A percentile compares a stretch with the other conserved stretches of the same genome.
Evolutionary conservation across 2,113 vertebrate species (phyloP).

Genomic region (Psilopsiagon aurifrons): DNA sequence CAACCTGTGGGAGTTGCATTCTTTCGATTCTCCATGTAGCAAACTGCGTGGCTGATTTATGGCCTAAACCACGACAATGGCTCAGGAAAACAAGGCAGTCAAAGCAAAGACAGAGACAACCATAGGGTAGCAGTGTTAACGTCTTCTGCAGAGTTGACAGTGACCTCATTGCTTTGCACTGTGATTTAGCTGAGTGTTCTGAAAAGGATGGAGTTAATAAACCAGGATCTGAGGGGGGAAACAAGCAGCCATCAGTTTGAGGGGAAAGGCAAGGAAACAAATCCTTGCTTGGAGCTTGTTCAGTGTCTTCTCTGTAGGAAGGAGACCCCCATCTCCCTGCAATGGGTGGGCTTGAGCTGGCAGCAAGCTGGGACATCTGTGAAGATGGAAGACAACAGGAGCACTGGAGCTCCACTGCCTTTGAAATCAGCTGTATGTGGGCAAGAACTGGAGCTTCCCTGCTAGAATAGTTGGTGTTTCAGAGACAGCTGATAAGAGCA

Average conservation of each 20-base stretch:
- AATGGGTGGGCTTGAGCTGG: neutral
- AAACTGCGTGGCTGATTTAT: too few species aligned
- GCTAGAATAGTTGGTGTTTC: neutral
- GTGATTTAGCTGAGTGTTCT: neutral
- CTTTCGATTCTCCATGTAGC: too few species aligned
- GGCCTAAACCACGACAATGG: neutral
- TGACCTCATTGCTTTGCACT: neutral
- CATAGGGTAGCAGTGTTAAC: neutral
- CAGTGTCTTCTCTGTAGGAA: neutral
- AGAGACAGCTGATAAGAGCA: neutral
- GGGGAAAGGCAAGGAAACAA: neutral
- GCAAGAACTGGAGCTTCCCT: neutral
- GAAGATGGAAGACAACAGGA: neutral
- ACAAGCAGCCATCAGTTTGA: neutral
- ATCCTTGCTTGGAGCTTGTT: neutral
- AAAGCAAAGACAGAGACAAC: neutral
- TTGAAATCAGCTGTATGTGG: neutral
- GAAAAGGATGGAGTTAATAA: neutral
- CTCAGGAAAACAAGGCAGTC: slow-evolving; percentile 16
- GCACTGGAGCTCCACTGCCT: neutral
- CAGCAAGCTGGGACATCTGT: accelerated
- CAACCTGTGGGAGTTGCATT: too few species aligned
- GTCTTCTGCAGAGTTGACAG: neutral
- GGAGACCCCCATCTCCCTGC: neutral
- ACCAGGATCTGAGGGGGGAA: neutral